Evolutionary conservation across 2,888 invertebrate genomes (phyloP).

Genomic region (Aquatica leii): DNA sequence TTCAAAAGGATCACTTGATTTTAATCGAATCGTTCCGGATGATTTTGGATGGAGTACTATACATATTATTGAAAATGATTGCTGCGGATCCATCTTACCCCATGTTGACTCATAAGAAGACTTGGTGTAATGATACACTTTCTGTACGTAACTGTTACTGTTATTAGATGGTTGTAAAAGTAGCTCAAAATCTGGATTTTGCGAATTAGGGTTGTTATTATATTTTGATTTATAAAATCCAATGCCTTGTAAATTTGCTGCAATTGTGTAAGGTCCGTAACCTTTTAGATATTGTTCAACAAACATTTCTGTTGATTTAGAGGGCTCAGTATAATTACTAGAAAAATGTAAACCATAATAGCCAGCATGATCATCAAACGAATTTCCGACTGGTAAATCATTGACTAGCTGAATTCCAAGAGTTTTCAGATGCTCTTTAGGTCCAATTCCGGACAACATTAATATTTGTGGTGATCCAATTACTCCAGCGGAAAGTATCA

Average conservation of each 20-base stretch:
- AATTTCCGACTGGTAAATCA: conserved; percentile 43
- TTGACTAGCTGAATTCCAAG: conserved; percentile 40
- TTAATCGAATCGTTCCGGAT: conserved; percentile 44
- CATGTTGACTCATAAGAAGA: conserved; percentile 1
- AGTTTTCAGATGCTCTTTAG: conserved; percentile 39
- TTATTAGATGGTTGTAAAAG: conserved; percentile 21
- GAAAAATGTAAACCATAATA: conserved; percentile 50
- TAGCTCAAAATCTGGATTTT: conserved; percentile 35
- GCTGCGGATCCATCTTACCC: conserved; percentile 26
- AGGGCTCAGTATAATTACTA: conserved; percentile 60
- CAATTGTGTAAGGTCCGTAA: conserved; percentile 38
- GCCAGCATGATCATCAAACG: conserved; percentile 45
- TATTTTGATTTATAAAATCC: conserved; percentile 21
- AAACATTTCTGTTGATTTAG: conserved; percentile 13
- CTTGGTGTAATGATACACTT: neutral
- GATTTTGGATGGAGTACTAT: conserved; percentile 48
- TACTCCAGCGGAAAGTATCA: conserved; percentile 79
- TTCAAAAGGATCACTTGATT: conserved; percentile 47
- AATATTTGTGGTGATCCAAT: conserved; percentile 64
- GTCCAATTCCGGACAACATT: conserved; percentile 50
- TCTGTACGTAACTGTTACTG: neutral
- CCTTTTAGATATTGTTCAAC: conserved; percentile 38
- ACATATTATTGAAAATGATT: conserved; percentile 36
- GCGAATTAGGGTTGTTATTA: neutral
- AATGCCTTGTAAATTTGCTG: conserved; percentile 41